Conservation (phyloP, 2,888 invertebrate genomes). For the Odontothrips loti region DNA sequence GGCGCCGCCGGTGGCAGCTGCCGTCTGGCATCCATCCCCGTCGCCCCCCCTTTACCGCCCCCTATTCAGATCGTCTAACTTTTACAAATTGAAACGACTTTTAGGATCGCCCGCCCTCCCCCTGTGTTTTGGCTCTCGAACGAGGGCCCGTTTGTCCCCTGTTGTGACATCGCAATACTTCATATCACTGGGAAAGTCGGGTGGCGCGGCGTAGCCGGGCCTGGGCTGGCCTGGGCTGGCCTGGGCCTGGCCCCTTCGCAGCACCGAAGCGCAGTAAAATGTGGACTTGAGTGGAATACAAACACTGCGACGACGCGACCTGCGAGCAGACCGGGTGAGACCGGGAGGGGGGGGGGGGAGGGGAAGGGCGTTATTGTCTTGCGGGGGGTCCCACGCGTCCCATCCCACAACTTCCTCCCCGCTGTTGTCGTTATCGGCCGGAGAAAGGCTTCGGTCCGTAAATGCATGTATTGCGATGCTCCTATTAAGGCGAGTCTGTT, state of each 20-base stretch:
- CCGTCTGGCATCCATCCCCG: no score
- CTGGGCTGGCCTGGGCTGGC: background rate
- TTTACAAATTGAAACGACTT: background rate
- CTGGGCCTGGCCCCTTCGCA: no score
- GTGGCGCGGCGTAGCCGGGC: background rate
- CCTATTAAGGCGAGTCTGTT: no score
- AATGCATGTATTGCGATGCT: no score
- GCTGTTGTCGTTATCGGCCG: no score
- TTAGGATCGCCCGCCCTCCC: background rate
- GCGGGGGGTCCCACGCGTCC: background rate
- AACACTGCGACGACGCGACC: background rate
- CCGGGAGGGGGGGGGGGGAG: background rate
- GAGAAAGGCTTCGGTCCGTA: no score
- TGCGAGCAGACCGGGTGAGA: background rate
- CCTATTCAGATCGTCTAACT: no score
- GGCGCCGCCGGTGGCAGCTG: no score
- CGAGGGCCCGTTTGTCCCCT: no score
- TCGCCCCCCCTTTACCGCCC: no score
- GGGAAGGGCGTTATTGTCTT: background rate
- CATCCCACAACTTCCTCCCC: background rate
- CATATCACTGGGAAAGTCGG: background rate
- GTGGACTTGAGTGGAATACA: slow-evolving; percentile 20
- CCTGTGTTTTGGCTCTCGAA: no score
- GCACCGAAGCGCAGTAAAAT: background rate
- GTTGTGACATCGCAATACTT: background rate